A percentile compares a stretch with the other conserved stretches of the same genome.
Evolutionary conservation across 2,888 invertebrate genomes (phyloP).

Genomic region (Agriopis leucophaearia): DNA sequence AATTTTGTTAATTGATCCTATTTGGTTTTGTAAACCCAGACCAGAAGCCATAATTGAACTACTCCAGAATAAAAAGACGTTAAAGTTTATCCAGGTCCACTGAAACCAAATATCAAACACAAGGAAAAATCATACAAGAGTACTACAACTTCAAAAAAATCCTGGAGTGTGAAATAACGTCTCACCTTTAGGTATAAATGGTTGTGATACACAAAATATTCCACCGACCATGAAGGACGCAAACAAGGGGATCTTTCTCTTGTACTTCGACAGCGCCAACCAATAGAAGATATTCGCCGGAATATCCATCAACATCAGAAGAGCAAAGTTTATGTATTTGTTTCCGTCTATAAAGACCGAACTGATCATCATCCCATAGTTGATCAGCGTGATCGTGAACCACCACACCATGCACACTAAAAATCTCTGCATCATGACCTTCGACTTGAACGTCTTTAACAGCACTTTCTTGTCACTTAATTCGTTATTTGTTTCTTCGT

Average conservation of each 20-base stretch:
- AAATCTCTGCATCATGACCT: constrained; percentile 77
- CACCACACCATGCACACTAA: constrained; percentile 80
- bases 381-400: constrained; percentile 80
- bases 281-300: constrained; percentile 79
- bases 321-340: constrained; percentile 78
- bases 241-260: constrained; percentile 70
- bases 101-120: neutral
- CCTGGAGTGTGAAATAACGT: neutral
- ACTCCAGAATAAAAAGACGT: no score
- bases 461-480: constrained; percentile 68
- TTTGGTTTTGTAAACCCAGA: no score
- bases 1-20: no score
- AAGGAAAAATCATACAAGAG: neutral
- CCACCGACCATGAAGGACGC: constrained; percentile 75
- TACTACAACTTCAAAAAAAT: neutral
- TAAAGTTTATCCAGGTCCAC: no score
- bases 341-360: constrained; percentile 79
- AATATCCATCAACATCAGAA: constrained; percentile 79
- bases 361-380: constrained; percentile 84
- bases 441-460: constrained; percentile 74
- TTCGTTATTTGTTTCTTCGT: constrained; percentile 60
- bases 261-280: constrained; percentile 75
- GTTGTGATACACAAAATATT: constrained; percentile 73
- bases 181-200: constrained; percentile 75
- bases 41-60: no score